phyloP scores from a whole-genome alignment of 2,888 invertebrate genomes.

The Elysia crispata region DNA sequence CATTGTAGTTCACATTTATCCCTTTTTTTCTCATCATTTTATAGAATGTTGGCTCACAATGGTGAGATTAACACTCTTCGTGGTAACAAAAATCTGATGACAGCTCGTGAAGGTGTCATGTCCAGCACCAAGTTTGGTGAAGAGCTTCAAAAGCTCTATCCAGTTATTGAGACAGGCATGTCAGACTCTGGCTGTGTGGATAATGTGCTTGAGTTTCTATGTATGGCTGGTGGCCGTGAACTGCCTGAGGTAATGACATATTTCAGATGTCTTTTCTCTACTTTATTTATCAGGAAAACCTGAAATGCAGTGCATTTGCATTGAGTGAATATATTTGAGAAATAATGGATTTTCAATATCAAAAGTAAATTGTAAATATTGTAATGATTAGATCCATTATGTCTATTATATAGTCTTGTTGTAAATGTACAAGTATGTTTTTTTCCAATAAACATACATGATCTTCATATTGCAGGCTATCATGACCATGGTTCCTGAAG shows the following conservation, averaged over 20 bases:
- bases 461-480: slow-evolving; percentile 84
- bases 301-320: too few species aligned
- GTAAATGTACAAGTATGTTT: neutral
- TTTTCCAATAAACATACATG: neutral
- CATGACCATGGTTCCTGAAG: slow-evolving; percentile 99
- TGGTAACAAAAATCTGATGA: slow-evolving; percentile 99
- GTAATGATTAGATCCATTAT: too few species aligned
- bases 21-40: too few species aligned
- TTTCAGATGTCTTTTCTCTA: too few species aligned
- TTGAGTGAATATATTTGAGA: too few species aligned
- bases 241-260: slow-evolving; percentile 85
- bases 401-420: neutral
- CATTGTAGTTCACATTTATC: too few species aligned
- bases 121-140: slow-evolving; percentile 89
- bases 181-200: slow-evolving; percentile 99
- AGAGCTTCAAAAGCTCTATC: slow-evolving; percentile 91
- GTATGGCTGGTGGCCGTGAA: slow-evolving; percentile 92
- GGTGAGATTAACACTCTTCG: slow-evolving; percentile 99
- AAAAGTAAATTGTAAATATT: too few species aligned
- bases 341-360: too few species aligned
- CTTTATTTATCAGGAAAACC: too few species aligned
- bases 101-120: slow-evolving; percentile 99
- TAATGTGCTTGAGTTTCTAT: slow-evolving; percentile 97
- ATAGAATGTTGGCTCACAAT: slow-evolving; percentile 90
- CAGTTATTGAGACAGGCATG: slow-evolving; percentile 97